Base-by-base conservation (phyloP, 2,888 invertebrate genomes). In the Epsilonema sp. region DNA sequence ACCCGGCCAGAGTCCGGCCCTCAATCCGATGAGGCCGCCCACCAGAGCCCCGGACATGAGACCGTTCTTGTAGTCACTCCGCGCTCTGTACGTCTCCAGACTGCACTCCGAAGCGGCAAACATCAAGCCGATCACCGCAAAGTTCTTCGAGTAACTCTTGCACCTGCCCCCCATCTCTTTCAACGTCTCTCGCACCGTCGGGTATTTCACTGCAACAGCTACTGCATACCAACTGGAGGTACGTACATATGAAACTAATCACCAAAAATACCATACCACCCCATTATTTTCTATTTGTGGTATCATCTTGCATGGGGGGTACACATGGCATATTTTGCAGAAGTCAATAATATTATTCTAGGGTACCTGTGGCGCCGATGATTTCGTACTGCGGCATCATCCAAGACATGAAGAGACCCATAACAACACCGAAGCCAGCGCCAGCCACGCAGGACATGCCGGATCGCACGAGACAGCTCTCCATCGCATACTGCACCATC, bases 51-150 rank as follows among this genome's bases (percentile, higher is more conserved):
- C 92, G 47, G 90, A 86, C 62, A 85, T 80, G 0, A 89, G 89
- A 1, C 89, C 90, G 73, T 97, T 97, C 60, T 79, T 81, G 84
- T 94, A 86, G 65, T 97, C 94, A 26, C 80, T 79, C 65, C 86
- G 87, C 16, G 89, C 97, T 59, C 97, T 48, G n/a, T 54, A 48
- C 8, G 57, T 56, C 49, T 97, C 97, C 60, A 97, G 80, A 22
- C 79, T 74, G 65, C 97, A 97, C 70, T 99, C 97, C 11, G 89
- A 79, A 1, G 53, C 83, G 4, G 94, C 81, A 71, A 94, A 97
- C 53, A 94, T 76, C 5, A 81, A 78, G 48, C 97, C 97, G 55
- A 97, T 77, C 39, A 92, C 74, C 1, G 92, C 94, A 73, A 97
- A 97, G 68, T 94, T 97, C 68, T 94, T 97, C 1, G 85, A 94